These are phyloP conservation scores for Blennius ocellaris DNA, from an alignment of 2,113 vertebrate genomes.

Conservation along the genomic window DNA sequence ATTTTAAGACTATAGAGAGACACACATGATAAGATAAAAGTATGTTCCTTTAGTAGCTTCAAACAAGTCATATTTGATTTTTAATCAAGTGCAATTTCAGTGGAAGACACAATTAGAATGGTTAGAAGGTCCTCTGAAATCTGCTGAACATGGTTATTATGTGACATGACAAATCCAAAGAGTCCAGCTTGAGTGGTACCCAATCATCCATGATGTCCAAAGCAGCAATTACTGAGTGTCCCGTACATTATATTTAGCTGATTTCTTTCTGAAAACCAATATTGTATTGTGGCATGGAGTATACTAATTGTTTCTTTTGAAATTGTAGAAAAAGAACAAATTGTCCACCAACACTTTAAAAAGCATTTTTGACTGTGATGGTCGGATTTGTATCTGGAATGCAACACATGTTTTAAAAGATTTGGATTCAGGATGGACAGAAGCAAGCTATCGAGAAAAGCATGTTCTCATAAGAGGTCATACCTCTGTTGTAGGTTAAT, in stretches of 20 bases:
- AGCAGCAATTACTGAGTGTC: not conserved
- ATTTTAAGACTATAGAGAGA: too few relatives aligned
- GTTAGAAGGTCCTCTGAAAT: too few relatives aligned
- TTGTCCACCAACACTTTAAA: not conserved
- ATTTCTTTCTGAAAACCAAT: not conserved
- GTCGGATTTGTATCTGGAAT: not conserved
- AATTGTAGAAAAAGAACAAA: not conserved
- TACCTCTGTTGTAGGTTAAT: not conserved
- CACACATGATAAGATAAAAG: too few relatives aligned
- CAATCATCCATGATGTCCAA: not conserved
- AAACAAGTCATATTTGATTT: too few relatives aligned
- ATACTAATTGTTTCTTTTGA: not conserved
- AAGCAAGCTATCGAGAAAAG: too few relatives aligned
- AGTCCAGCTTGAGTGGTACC: not conserved
- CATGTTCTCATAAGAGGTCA: not conserved
- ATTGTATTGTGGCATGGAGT: not conserved
- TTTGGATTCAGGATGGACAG: not conserved
- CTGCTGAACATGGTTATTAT: too few relatives aligned
- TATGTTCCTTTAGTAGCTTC: too few relatives aligned
- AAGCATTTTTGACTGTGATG: not conserved
- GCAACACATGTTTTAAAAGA: not conserved
- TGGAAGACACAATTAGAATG: too few relatives aligned
- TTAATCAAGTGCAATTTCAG: too few relatives aligned
- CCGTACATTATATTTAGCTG: too few relatives aligned
- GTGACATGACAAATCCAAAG: too few relatives aligned